phyloP scores from a whole-genome alignment of 2,797 vertebrate genomes.

The Argyrosomus regius region DNA sequence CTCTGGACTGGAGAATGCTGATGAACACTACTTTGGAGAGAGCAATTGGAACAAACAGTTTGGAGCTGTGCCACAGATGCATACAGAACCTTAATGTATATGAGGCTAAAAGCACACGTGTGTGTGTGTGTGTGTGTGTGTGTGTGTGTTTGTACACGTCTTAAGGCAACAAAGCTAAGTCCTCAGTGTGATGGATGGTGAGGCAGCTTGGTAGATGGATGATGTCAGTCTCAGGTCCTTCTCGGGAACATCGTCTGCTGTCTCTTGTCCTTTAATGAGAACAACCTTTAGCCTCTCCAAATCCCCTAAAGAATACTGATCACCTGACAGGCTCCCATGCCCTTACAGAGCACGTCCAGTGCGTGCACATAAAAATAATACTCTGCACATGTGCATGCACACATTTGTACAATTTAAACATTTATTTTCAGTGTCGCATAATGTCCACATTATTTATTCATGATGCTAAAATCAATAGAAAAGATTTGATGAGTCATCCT shows the following conservation, averaged over 20 bases:
- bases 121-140: slow-evolving; percentile 15
- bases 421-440: slow-evolving; percentile 49
- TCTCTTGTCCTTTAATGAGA: slow-evolving; percentile 70
- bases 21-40: slow-evolving; percentile 67
- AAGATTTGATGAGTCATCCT: slow-evolving; percentile 78
- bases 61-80: slow-evolving; percentile 58
- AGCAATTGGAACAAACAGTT: slow-evolving; percentile 66
- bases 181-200: slow-evolving; percentile 59
- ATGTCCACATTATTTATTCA: slow-evolving; percentile 76
- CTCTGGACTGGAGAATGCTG: slow-evolving; percentile 66
- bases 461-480: slow-evolving; percentile 68
- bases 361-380: slow-evolving; percentile 7
- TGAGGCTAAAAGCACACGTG: slow-evolving; percentile 24
- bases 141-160: slow-evolving; percentile 26
- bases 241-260: slow-evolving; percentile 45
- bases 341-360: neutral
- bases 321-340: slow-evolving; percentile 28
- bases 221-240: slow-evolving; percentile 45
- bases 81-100: slow-evolving; percentile 28
- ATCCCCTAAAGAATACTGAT: slow-evolving; percentile 62
- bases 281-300: slow-evolving; percentile 65
- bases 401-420: slow-evolving; percentile 24
- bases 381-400: neutral
- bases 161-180: slow-evolving; percentile 38
- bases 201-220: slow-evolving; percentile 54